Evolutionary conservation across 2,113 vertebrate genomes (phyloP), one percentile per base, ranked within the genome.

Genomic region (Brachyistius frenatus): DNA sequence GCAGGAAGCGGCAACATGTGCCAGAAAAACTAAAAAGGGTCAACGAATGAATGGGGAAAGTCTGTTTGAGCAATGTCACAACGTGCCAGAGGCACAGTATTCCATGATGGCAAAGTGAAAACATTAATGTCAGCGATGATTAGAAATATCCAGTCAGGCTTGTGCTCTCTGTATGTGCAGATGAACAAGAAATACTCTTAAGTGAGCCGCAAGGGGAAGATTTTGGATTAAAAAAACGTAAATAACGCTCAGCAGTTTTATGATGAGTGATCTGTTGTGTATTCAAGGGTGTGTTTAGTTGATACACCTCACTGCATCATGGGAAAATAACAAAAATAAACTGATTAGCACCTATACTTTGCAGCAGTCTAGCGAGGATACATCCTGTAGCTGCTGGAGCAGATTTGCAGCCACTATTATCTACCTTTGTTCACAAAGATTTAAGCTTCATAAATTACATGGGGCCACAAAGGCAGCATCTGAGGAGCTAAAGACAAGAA

Each of bases 361-460:
- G 5, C 41, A 73, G 55, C 46, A 64, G 2, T 4, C 52, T 39
- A 9, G 8, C 3, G 1, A 44, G 52, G 36, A n/a, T n/a, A 14
- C 3, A 13, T 3, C 33, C 31, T n/a, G 9, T 9, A 35, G 41
- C 39, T 54, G 47, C 33, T 37, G 49, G 15, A 64, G 41, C 30
- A 30, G 49, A 75, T 84, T 82, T 78, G 58, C 58, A 72, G 54
- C 60, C 58, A 7, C 60, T 58, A 49, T 83, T 71, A 78, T 58
- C 52, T 56, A 74, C 14, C 52, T 37, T 41, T 57, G 63, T 57
- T 57, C 53, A 80, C 58, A 50, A 55, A 68, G 55, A 73, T 63
- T 76, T 46, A 13, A 23, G 61, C 13, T 39, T 64, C 47, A 76
- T 85, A 67, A 85, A 83, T 78, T 53, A 73, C 31, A 31, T 5